Base-by-base conservation (phyloP, 2,888 invertebrate species). In the Macrophya alboannulata region DNA sequence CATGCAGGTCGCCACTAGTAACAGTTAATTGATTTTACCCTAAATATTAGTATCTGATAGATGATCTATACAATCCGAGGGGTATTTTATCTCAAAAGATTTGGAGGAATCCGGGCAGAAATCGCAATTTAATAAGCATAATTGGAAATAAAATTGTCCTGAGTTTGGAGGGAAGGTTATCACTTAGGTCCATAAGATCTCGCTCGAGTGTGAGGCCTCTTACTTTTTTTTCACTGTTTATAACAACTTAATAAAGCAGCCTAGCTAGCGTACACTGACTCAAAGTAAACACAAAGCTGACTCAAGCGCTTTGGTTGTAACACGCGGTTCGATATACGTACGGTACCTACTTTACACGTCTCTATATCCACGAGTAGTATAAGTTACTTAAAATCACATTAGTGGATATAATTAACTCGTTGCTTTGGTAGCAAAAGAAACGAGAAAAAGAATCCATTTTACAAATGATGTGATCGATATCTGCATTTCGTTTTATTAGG, bases 171-270 rank as follows among this genome's bases (percentile, higher is more conserved):
- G 59, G 40, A 40, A 40, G 62, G 62, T 81, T 81, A 62, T 9
- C 81, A 81, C 81, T 81, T 43, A 4, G 40, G 21, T 43, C 37
- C 12, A 77, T 43, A 15, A 81, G 62, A 59, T 81, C 37, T 43
- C 43, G 40, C 62, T 43, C 59, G 81, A 81, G 81, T 81, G 81
- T 81, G 37, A 62, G 43, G 43, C 59, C 81, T 81, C 81, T 81
- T 81, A 62, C 81, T 77, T 77, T 77, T 77, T 77, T 81, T 81
- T 81, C 81, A 81, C 81, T 81, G 81, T 81, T 81, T 81, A 81
- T 59, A 59, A 81, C 81, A 81, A 81, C 81, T 81, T 81, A 81
- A 81, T 81, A 81, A 81, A 81, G 45, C 81, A 43, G 62, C 81
- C 81, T 62, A 81, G 59, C 59, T n/a, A 62, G 40, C 81, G 21